Base-by-base conservation (phyloP, 2,888 invertebrate genomes). In the Epirrhoe alternata region DNA sequence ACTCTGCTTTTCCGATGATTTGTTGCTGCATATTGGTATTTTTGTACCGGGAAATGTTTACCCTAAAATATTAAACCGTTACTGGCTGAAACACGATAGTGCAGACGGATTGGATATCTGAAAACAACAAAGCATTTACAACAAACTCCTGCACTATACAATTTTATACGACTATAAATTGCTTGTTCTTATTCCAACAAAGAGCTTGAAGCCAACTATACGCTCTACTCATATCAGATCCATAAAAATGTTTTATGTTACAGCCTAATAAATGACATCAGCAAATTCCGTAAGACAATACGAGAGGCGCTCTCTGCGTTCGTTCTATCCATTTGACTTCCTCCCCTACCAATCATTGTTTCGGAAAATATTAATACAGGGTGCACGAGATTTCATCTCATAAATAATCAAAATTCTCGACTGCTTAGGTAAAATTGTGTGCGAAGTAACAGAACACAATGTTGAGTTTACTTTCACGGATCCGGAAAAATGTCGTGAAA, bases 241-340 rank as follows among this genome's bases (percentile, higher is more conserved):
- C 84, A 92, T 93, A 93, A 93, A 93, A 92, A 92, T 93, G 92
- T 91, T 92, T 92, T 93, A 93, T 93, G 92, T 90, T 92, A 89
- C 86, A 87, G 88, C 89, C 92, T 92, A 93, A 93, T 93, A 93
- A 93, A 93, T 92, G 93, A 91, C 92, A 89, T 92, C 91, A 90
- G 92, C 93, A 88, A 92, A 92, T 92, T 92, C 86, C 79, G 89
- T 90, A 92, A 93, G 93, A 92, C 91, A 92, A 92, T 92, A 90
- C 86, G 87, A 87, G 87, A 85, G 84, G 82, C 86, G 84, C 86
- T 86, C 83, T 84, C 82, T 90, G 89, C 90, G 89, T 91, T 86
- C 86, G 86, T 83, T 85, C 86, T 84, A 86, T 84, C 74, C 81
- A 77, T 84, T 90, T 90, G 86, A 87, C 87, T 84, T 78, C 83